Percentiles rank a stretch among this genome's conserved stretches.
phyloP scores from a whole-genome alignment of 2,888 invertebrate species.

The Neoaliturus tenellus region DNA sequence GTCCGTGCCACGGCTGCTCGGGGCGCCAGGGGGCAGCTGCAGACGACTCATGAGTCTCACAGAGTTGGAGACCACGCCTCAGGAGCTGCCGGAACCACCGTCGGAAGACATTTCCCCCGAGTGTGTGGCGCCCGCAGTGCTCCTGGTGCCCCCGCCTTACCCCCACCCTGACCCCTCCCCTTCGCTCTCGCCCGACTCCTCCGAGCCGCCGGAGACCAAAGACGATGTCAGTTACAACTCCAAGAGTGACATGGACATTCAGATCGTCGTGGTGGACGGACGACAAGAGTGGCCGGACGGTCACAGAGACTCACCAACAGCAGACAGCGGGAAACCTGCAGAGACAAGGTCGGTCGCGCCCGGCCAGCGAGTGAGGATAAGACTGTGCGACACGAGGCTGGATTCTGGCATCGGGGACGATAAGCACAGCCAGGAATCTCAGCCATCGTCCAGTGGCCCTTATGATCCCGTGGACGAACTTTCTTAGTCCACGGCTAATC shows the following conservation, averaged over 20 bases:
- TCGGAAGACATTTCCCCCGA: constrained; percentile 64
- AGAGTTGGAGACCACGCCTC: constrained; percentile 28
- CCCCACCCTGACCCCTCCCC: constrained; percentile 64
- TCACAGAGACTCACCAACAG: too few species aligned
- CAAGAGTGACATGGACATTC: constrained; percentile 58
- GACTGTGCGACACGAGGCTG: constrained; percentile 64
- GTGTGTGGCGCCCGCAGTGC: constrained; percentile 66
- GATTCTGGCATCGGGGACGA: constrained; percentile 66
- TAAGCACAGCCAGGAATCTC: constrained; percentile 66
- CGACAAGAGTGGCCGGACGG: not conserved
- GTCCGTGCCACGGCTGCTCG: constrained; percentile 42
- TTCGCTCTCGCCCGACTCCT: constrained; percentile 54
- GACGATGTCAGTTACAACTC: constrained; percentile 55
- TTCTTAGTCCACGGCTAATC: constrained; percentile 7
- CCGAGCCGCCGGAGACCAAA: constrained; percentile 54
- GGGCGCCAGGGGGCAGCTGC: constrained; percentile 5
- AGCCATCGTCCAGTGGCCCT: constrained; percentile 62
- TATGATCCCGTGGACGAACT: constrained; percentile 35
- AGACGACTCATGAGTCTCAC: constrained; percentile 54
- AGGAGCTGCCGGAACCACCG: constrained; percentile 30
- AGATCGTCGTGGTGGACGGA: constrained; percentile 48
- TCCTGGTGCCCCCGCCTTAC: constrained; percentile 68
- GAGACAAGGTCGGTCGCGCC: constrained; percentile 36
- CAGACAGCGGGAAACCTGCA: constrained; percentile 3
- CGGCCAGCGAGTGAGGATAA: constrained; percentile 65